Conservation (phyloP, 1,140 invertebrate genomes). For the Catajapyx aquilonaris region DNA sequence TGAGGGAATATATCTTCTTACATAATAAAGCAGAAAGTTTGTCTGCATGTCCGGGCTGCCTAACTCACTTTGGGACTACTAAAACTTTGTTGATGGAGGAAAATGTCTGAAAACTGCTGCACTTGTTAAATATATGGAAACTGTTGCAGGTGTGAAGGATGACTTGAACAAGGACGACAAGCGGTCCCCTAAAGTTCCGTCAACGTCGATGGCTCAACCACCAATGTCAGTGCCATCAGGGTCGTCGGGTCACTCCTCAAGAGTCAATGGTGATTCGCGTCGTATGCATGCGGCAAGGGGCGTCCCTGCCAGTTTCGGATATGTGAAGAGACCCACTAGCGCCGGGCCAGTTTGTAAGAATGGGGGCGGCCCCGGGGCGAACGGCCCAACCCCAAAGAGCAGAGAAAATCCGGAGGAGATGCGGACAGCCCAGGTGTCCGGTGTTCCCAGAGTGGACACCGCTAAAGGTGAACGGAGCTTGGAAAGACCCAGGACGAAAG, state of each 20-base stretch:
- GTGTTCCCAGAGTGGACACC: conserved; percentile 41
- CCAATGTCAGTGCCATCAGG: background rate
- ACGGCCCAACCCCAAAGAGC: conserved; percentile 10
- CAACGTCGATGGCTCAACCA: background rate
- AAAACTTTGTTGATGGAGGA: too few relatives aligned
- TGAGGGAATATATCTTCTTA: too few relatives aligned
- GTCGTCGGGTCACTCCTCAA: background rate
- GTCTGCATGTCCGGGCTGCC: too few relatives aligned
- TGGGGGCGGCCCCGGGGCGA: conserved; percentile 28
- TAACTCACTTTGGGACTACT: too few relatives aligned
- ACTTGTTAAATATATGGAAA: too few relatives aligned
- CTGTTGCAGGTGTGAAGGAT: conserved; percentile 11
- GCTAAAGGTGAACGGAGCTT: conserved; percentile 5
- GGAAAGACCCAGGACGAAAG: conserved; percentile 24
- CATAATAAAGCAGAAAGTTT: too few relatives aligned
- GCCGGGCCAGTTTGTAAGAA: conserved; percentile 19
- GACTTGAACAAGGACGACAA: conserved; percentile 8
- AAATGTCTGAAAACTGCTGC: too few relatives aligned
- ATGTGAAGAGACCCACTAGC: conserved; percentile 53
- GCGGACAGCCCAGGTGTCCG: conserved; percentile 58
- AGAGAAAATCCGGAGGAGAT: conserved; percentile 13
- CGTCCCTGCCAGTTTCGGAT: conserved; percentile 55
- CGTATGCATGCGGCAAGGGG: conserved; percentile 19
- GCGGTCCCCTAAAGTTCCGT: background rate
- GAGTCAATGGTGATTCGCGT: conserved; percentile 2